These are phyloP conservation scores for Vipera latastei DNA, from an alignment of 2,797 vertebrate species.

Conservation along the genomic window DNA sequence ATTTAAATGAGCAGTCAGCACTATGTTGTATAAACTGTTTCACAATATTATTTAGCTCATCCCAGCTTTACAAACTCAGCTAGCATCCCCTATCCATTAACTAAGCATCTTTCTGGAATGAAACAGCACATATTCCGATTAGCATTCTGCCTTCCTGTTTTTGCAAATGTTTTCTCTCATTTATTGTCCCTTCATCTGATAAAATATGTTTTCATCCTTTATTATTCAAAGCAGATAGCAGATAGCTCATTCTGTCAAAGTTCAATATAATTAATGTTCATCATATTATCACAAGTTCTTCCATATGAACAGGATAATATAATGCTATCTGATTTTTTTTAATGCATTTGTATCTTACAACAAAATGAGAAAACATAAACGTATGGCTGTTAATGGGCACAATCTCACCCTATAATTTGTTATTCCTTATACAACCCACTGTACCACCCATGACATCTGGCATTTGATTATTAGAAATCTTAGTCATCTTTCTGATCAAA, in stretches of 20 bases:
- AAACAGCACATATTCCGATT: background rate
- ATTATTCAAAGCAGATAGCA: background rate
- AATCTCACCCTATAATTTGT: background rate
- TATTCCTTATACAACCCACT: background rate
- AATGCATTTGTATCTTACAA: background rate
- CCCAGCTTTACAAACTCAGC: background rate
- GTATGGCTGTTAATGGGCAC: background rate
- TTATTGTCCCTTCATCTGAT: background rate
- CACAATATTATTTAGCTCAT: background rate
- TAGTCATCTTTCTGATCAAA: background rate
- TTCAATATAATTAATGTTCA: conserved; percentile 8
- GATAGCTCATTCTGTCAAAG: background rate
- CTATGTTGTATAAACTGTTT: background rate
- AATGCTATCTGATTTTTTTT: background rate
- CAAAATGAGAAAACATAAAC: background rate
- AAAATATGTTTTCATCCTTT: background rate
- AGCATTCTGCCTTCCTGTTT: background rate
- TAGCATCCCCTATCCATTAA: background rate
- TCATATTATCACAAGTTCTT: background rate
- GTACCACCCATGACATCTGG: background rate
- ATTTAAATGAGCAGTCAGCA: background rate
- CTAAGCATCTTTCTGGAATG: background rate
- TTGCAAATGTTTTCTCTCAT: background rate
- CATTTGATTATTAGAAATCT: background rate
- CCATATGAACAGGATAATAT: background rate